Evolutionary conservation across 2,888 invertebrate genomes (phyloP), one percentile per base, ranked within the genome.

Genomic region (Drosophila aldrichi): DNA sequence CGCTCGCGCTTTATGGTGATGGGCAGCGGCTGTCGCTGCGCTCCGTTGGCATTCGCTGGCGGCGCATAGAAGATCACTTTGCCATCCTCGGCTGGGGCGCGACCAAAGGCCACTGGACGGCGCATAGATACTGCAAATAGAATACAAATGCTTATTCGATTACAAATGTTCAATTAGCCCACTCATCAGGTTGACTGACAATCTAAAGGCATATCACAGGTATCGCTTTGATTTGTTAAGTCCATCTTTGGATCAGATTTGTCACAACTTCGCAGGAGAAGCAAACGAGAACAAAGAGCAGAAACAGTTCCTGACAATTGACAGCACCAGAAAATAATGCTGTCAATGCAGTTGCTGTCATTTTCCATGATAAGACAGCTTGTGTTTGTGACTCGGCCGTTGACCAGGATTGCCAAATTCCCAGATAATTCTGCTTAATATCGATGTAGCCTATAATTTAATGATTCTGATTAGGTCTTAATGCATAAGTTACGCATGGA

Each of bases 41-140:
- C 72, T 6, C 82, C 79, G 6, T 74, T 73, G 12, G 90, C 90
- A 62, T 72, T 88, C 51, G 92, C 92, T 38, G 93, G 93, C 61
- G 93, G 93, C 44, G 93, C 93, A 88, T 93, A 93, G 76, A 93
- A 93, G 76, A 93, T 93, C 52, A 93, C 93, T 82, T 93, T 92
- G 38, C 91, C 90, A 78, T 92, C 92, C 79, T 91, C 91, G 65
- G 88, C 72, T 38, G 90, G 86, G 40, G 77, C 79, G 54, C 87
- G 90, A 62, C 90, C 85, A 61, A 74, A 79, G 74, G 76, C 89
- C 69, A 85, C 82, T 79, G 90, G 89, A 85, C 84, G 84, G 89
- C 87, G 84, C 89, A 83, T 67, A 52, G 84, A 87, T 63, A 85
- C 84, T 85, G 89, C 20, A 76, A 64, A 25, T 29, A 48, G n/a